These are phyloP conservation scores for Phylloscopus collybita DNA, from an alignment of 2,797 vertebrate species.

Conservation along the genomic window DNA sequence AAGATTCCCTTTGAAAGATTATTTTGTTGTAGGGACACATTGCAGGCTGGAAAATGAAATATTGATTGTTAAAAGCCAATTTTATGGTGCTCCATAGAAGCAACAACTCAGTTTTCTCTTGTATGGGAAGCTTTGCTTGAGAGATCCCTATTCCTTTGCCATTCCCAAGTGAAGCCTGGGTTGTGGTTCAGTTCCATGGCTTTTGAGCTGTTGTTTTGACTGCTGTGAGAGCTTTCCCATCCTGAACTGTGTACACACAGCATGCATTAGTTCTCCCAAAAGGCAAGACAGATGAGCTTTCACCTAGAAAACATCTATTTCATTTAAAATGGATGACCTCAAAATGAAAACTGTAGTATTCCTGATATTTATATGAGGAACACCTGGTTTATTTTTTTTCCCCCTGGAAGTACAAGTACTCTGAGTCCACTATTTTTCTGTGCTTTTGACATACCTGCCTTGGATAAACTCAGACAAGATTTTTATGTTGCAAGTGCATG, in stretches of 20 bases:
- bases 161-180: background rate
- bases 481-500: background rate
- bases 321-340: background rate
- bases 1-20: background rate
- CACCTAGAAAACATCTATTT: background rate
- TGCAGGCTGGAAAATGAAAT: background rate
- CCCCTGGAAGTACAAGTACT: background rate
- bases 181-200: background rate
- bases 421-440: background rate
- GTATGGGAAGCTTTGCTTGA: background rate
- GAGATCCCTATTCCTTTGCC: background rate
- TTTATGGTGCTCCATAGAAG: background rate
- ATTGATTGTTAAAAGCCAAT: background rate
- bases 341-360: background rate
- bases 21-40: fast-evolving
- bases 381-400: background rate
- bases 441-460: background rate
- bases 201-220: background rate
- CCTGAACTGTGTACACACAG: background rate
- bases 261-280: background rate
- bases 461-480: background rate
- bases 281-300: background rate
- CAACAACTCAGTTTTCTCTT: background rate
- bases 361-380: background rate
- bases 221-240: background rate